Base-by-base conservation (phyloP, 1,140 invertebrate species). In the Heliconius hewitsoni region DNA sequence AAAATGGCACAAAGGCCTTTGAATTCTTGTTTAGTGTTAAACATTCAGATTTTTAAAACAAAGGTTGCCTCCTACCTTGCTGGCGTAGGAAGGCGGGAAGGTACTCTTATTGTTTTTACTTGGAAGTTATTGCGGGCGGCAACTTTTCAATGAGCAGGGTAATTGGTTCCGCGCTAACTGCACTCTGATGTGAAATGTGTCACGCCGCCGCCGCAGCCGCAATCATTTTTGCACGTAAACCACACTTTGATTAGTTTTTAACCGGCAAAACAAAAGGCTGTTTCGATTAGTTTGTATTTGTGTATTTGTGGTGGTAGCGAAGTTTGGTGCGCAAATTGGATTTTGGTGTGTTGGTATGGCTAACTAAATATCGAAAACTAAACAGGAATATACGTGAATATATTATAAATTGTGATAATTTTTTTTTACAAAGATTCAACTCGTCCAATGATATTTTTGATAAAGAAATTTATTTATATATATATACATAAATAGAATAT, bases 1-100 rank as follows among this genome's bases (percentile, higher is more conserved):
- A 77, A 79, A 79, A 74, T 46, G 60, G 60, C 42, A 79, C 77
- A 79, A 79, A 79, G 78, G 73, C 78, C 78, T 79, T 79, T 79
- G 78, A 79, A 78, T 60, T 74, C 73, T 79, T 79, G 57, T 74
- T 79, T 79, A 74, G 71, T 78, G 73, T 78, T 78, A 66, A 78
- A 74, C 60, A 78, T 78, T 55, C 77, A 66, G 77, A 66, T 78
- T 72, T 77, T 74, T 78, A 70, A 74, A 78, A 74, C 77, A 78
- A 74, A 79, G 60, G 71, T 27, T 37, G 1, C 50, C 57, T 60
- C 42, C 42, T 16, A 16, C 42, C 42, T 13, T 46, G 13, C 42
- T 1, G 42, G 3, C 42, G 42, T 46, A 16, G 23, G 60, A 60
- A 37, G 57, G 57, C 27, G 27, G 30, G 57, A 60, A 72, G 76